Conservation (phyloP, 2,797 vertebrate genomes). For the Pelodytes ibericus region DNA sequence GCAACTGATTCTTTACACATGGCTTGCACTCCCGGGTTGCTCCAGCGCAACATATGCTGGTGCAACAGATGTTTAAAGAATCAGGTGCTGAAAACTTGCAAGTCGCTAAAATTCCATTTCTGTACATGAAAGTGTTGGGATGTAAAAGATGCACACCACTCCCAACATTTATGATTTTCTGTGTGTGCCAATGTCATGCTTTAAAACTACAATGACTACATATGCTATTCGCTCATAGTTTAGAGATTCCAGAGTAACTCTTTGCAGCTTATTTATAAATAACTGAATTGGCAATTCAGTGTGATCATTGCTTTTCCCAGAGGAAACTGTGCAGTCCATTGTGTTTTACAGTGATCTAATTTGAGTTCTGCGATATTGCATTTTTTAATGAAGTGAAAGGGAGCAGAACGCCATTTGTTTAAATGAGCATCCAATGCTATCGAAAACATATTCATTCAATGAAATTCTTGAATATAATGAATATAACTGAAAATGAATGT, state of each 20-base stretch:
- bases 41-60: too few relatives aligned
- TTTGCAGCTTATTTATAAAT: constrained; percentile 50
- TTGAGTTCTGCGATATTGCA: constrained; percentile 52
- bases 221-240: too few relatives aligned
- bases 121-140: too few relatives aligned
- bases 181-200: too few relatives aligned
- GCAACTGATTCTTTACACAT: too few relatives aligned
- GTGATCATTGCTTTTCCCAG: constrained; percentile 40
- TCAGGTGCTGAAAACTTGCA: too few relatives aligned
- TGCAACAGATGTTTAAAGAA: too few relatives aligned
- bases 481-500: constrained; percentile 49
- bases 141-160: too few relatives aligned
- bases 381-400: constrained; percentile 54
- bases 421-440: constrained; percentile 46
- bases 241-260: constrained; percentile 5
- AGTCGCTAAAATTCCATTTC: too few relatives aligned
- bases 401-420: constrained; percentile 53
- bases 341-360: constrained; percentile 45
- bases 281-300: constrained; percentile 44
- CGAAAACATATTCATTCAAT: constrained; percentile 48
- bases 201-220: too few relatives aligned
- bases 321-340: constrained; percentile 25
- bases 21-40: too few relatives aligned
- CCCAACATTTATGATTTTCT: too few relatives aligned
- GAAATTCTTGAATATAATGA: constrained; percentile 47